Evolutionary conservation across 2,113 vertebrate species (phyloP).

Genomic region (Gasterosteus nipponicus): DNA sequence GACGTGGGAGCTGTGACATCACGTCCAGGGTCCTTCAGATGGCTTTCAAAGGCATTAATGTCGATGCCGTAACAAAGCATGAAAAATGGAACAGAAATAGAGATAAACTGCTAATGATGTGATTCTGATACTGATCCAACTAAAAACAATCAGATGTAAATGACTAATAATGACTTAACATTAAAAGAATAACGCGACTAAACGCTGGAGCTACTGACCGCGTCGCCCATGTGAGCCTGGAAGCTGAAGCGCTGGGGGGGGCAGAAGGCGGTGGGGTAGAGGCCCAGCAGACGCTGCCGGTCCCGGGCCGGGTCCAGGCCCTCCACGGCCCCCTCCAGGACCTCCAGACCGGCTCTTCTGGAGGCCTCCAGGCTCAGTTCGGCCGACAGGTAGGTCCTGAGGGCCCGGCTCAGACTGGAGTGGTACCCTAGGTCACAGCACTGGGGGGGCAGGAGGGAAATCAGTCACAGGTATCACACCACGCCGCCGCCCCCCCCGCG

Average conservation of each 20-base stretch:
- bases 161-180: not conserved
- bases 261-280: slow-evolving; percentile 95
- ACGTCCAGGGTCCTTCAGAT: not conserved
- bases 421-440: slow-evolving; percentile 99
- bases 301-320: slow-evolving; percentile 94
- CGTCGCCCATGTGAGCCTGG: slow-evolving; percentile 97
- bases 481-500: too few relatives aligned
- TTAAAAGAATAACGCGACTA: not conserved
- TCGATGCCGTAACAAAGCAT: not conserved
- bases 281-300: slow-evolving; percentile 97
- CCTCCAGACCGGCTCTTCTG: slow-evolving; percentile 95
- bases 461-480: not conserved
- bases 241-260: slow-evolving; percentile 95
- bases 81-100: not conserved
- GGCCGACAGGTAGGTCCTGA: slow-evolving; percentile 96
- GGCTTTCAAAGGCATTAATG: not conserved
- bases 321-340: slow-evolving; percentile 97
- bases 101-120: not conserved
- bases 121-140: not conserved
- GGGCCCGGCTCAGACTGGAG: slow-evolving; percentile 93
- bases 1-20: not conserved
- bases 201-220: slow-evolving; percentile 80
- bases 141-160: not conserved
- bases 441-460: slow-evolving; percentile 67
- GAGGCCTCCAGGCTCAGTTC: slow-evolving; percentile 98